Percentiles rank a stretch among this genome's conserved stretches.
Evolutionary conservation across 2,797 vertebrate species (phyloP).

Genomic region (Botia kubotai): DNA sequence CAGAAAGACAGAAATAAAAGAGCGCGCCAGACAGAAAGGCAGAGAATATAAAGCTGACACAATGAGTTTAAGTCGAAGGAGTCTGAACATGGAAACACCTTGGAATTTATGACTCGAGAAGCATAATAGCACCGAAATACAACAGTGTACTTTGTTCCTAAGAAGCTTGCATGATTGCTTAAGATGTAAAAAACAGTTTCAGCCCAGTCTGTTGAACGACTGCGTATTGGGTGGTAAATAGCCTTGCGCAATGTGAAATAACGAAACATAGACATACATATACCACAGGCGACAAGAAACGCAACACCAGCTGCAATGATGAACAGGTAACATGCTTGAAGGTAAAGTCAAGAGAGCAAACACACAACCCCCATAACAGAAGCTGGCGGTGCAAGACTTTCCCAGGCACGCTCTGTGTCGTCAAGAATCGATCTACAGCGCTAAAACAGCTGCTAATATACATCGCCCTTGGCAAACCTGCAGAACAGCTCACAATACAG

Average conservation of each 20-base stretch:
- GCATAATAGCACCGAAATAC: neutral
- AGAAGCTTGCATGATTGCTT: neutral
- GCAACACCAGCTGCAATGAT: neutral
- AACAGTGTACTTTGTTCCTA: neutral
- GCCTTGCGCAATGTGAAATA: slow-evolving; percentile 17
- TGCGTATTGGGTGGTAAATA: slow-evolving; percentile 1
- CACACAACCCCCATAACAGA: neutral
- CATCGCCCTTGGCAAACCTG: neutral
- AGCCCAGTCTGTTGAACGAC: neutral
- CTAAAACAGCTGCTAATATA: slow-evolving; percentile 36
- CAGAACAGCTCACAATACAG: slow-evolving; percentile 10
- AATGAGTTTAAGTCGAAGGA: neutral
- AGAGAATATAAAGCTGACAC: neutral
- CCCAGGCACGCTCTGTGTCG: slow-evolving; percentile 5
- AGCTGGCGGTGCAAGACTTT: neutral
- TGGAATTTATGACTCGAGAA: slow-evolving; percentile 5
- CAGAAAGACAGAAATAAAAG: neutral
- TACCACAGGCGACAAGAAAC: neutral
- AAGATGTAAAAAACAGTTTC: neutral
- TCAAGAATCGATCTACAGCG: neutral
- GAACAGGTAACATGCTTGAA: slow-evolving; percentile 23
- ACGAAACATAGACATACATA: neutral
- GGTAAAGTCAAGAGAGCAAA: slow-evolving; percentile 5
- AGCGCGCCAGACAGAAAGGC: neutral
- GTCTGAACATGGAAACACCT: slow-evolving; percentile 10